These are phyloP conservation scores for Rhagoletis zephyria DNA, from an alignment of 1,140 invertebrate species.

Conservation along the genomic window DNA sequence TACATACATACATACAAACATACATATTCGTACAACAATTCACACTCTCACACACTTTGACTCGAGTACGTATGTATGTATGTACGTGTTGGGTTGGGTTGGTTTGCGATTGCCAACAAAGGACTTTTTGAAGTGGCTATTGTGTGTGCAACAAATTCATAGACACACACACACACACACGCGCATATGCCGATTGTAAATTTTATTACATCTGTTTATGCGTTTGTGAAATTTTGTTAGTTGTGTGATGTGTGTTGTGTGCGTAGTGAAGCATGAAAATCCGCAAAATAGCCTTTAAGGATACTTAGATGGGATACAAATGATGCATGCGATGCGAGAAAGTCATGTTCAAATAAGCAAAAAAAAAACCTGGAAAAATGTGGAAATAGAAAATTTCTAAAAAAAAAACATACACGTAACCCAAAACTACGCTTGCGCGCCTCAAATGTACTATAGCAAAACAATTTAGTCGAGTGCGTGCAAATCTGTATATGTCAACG, in stretches of 20 bases:
- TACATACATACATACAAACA: background rate
- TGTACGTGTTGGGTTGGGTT: too few relatives aligned
- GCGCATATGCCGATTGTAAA: background rate
- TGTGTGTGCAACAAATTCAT: constrained; percentile 31
- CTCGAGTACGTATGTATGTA: background rate
- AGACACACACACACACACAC: background rate
- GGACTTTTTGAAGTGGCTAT: constrained; percentile 46
- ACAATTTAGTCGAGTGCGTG: constrained; percentile 5
- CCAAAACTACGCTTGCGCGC: background rate
- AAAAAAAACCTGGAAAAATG: background rate
- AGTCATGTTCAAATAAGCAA: background rate
- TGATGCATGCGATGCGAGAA: constrained; percentile 61
- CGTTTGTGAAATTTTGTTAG: background rate
- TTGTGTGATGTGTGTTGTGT: constrained; percentile 20
- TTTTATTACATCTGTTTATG: too few relatives aligned
- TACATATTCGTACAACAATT: background rate
- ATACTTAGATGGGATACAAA: constrained; percentile 73
- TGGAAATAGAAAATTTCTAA: background rate
- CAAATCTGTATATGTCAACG: constrained; percentile 10
- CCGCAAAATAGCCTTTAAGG: constrained; percentile 73
- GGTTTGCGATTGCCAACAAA: background rate
- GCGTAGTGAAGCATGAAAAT: constrained; percentile 61
- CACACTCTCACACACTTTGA: constrained; percentile 11
- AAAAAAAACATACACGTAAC: background rate
- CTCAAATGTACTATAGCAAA: background rate